Conservation (phyloP, 2,113 vertebrate genomes). For the Varanus komodoensis region DNA sequence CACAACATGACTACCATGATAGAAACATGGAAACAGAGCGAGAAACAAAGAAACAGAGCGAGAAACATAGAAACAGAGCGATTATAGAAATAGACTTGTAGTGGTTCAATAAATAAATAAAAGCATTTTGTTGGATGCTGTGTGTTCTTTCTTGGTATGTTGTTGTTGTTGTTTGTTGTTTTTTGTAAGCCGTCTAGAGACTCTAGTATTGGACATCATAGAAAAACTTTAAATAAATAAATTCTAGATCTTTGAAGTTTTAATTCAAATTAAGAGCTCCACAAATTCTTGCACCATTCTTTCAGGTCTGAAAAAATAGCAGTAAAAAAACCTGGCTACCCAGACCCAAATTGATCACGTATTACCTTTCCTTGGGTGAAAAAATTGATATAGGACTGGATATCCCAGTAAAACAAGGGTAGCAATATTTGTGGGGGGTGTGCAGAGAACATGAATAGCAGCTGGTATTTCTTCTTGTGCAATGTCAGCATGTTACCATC, state of each 20-base stretch:
- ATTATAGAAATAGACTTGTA: not conserved
- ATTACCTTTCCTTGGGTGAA: not conserved
- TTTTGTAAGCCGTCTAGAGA: no score
- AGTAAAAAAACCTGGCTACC: no score
- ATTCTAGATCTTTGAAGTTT: not conserved
- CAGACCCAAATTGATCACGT: not conserved
- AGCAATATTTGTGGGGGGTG: not conserved
- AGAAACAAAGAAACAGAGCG: no score
- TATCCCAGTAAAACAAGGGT: not conserved
- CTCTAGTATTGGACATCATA: no score
- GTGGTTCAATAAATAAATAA: not conserved
- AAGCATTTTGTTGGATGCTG: no score
- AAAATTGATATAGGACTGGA: not conserved
- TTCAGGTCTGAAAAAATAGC: not conserved
- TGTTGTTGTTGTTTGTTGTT: no score
- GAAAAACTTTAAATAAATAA: not conserved
- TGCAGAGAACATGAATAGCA: not conserved
- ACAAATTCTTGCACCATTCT: not conserved
- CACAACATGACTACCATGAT: no score
- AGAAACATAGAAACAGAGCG: no score
- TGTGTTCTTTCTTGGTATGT: no score
- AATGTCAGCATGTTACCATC: not conserved
- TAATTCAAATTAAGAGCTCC: not conserved
- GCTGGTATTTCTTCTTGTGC: not conserved
- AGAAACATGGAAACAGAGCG: no score